phyloP scores from a whole-genome alignment of 1,140 invertebrate species.

The Notospermus geniculatus region DNA sequence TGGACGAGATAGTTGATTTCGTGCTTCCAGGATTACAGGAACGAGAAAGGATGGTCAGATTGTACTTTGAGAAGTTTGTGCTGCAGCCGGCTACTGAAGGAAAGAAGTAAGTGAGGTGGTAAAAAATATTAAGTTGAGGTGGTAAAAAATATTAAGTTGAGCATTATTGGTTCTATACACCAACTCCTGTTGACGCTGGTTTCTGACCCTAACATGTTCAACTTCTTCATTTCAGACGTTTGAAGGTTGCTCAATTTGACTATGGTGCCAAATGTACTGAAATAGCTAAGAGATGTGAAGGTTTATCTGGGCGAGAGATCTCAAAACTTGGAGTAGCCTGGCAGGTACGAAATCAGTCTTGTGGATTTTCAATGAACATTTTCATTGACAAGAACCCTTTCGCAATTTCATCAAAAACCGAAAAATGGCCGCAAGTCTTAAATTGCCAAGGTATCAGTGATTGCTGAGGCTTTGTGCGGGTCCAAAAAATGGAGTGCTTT shows the following conservation, averaged over 20 bases:
- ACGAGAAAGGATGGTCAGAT: slow-evolving; percentile 83
- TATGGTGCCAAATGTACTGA: slow-evolving; percentile 84
- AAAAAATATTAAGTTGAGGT: no score
- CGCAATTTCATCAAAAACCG: no score
- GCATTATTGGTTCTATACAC: background rate
- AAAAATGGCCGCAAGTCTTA: no score
- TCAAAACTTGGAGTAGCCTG: slow-evolving; percentile 95
- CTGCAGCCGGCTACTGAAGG: slow-evolving; percentile 47
- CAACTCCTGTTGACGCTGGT: background rate
- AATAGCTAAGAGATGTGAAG: slow-evolving; percentile 81
- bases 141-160: no score
- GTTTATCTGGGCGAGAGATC: slow-evolving; percentile 94
- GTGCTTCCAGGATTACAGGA: slow-evolving; percentile 84
- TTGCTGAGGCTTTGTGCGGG: no score
- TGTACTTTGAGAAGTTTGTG: slow-evolving; percentile 97
- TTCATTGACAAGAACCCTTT: no score
- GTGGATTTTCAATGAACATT: background rate
- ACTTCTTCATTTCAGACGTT: slow-evolving; percentile 61
- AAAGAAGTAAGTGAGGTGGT: slow-evolving; percentile 48
- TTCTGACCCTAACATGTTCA: background rate
- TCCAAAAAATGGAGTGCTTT: no score
- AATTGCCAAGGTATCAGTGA: no score
- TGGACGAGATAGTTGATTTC: slow-evolving; percentile 98
- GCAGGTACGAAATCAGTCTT: slow-evolving; percentile 60
- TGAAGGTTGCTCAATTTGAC: slow-evolving; percentile 93